Base-by-base conservation (phyloP, 2,797 vertebrate species). In the Oreochromis mossambicus region DNA sequence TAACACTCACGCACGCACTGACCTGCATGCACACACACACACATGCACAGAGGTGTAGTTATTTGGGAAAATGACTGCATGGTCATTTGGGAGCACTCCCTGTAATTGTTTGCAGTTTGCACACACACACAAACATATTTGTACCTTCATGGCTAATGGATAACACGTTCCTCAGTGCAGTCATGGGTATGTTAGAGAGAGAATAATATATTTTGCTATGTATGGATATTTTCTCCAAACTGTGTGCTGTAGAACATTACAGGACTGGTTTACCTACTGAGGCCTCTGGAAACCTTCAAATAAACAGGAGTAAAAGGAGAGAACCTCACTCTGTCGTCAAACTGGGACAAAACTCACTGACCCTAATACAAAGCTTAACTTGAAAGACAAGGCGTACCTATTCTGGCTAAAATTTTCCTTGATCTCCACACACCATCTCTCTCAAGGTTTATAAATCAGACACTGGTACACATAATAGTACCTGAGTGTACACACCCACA, bases 91-190 rank as follows among this genome's bases (percentile, higher is more conserved):
- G 84, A 89, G 43, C 14, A 21, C 41, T 86, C 24, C 36, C 61
- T 85, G 46, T 88, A 83, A 87, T 84, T 88, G 66, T 84, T 88
- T 81, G 73, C 78, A 86, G 36, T 8, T 56, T 85, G 29, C 61
- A 77, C 83, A 82, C n/a, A 24, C 41, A 70, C 11, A 29, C 26
- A 24, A 34, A 9, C 50, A 34, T 51, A 43, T 32, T 36, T 51
- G 46, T 66, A 83, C 38, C 24, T 10, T 48, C 10, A 32, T 48
- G 24, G 24, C 41, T 73, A 73, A 73, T 73, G 15, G 68, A 19
- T 29, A 73, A 48, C 15, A 11, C 2, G 0, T 48, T 73, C 15
- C 68, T 48, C 9, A 29, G 24, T 48, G 41, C 15, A 46, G 68
- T 73, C 68, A 73, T 29, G 24, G 24, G 9, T 48, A 48, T 12